These are phyloP conservation scores for Pomacea canaliculata DNA, from an alignment of 2,888 invertebrate genomes.

Conservation along the genomic window DNA sequence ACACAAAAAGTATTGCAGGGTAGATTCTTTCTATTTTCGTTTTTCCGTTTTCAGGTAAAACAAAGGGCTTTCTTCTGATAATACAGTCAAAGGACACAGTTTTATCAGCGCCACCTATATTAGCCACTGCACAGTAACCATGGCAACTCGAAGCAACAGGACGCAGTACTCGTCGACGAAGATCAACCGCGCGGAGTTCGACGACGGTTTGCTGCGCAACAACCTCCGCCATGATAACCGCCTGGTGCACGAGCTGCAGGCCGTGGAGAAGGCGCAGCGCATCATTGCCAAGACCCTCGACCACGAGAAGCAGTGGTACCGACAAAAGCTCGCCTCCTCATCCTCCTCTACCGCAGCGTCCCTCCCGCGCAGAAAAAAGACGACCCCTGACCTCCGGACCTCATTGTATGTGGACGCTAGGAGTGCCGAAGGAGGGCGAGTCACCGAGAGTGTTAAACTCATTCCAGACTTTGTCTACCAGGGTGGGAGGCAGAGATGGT, in stretches of 20 bases:
- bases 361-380: too few relatives aligned
- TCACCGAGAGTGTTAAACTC: not conserved
- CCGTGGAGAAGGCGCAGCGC: constrained; percentile 50
- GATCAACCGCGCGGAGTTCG: constrained; percentile 53
- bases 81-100: too few relatives aligned
- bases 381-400: too few relatives aligned
- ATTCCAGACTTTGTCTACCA: constrained; percentile 24
- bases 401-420: not conserved
- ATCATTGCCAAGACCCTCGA: constrained; percentile 48
- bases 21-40: not conserved
- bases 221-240: constrained; percentile 49
- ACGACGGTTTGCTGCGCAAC: constrained; percentile 51
- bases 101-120: not conserved
- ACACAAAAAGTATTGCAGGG: too few relatives aligned
- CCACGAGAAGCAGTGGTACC: constrained; percentile 38
- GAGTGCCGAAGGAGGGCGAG: not conserved
- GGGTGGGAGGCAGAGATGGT: too few relatives aligned
- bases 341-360: not conserved
- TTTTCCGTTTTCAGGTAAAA: not conserved
- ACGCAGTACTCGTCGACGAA: constrained; percentile 7
- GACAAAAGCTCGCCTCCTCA: constrained; percentile 6
- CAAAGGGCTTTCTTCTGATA: too few relatives aligned
- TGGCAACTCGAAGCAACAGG: constrained; percentile 4
- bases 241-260: constrained; percentile 43
- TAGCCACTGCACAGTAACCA: not conserved